Evolutionary conservation across 2,888 invertebrate genomes (phyloP), one percentile per base, ranked within the genome.

Genomic region (Apocheima hispidaria): DNA sequence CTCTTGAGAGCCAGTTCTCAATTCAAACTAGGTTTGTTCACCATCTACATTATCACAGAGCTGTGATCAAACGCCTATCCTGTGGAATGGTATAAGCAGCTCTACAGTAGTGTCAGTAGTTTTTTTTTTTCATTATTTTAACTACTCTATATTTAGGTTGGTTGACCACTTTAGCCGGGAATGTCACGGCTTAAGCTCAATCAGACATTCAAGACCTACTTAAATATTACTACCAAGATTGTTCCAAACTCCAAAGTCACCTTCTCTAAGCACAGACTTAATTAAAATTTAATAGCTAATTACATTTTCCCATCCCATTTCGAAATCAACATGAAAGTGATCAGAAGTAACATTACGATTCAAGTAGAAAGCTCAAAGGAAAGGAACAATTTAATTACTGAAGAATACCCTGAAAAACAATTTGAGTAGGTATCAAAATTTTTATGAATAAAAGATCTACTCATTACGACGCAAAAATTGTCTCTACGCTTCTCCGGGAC

Each of bases 381-480:
- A 49, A 46, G 21, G 49, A 35, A 23, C 49, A 21, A 35, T 36
- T 49, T 35, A 35, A 9, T 18, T n/a, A n/a, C n/a, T n/a, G n/a
- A 10, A 35, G 9, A 56, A 59, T 56, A 52, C 14, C 9, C 50
- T 50, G 38, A 50, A 63, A 62, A 52, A 30, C 65, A 74, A 72
- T 71, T 69, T 68, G 38, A 52, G 44, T 44, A 66, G 48, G 54
- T 49, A 65, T 65, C 30, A 68, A 65, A 64, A 68, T 55, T 56
- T 56, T 46, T 30, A 69, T 76, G 64, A 72, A 71, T 75, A 70
- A 72, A 75, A 73, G 68, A 74, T 74, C 51, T 51, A 63, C 64
- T 73, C 65, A 66, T 73, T 68, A 69, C 52, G 59, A 53, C 20
- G 61, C n/a, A 52, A 59, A 65, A 64, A 56, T 60, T 56, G 41